phyloP scores from a whole-genome alignment of 92 coral and sea anemone species.

The Zoanthus gigantus region DNA sequence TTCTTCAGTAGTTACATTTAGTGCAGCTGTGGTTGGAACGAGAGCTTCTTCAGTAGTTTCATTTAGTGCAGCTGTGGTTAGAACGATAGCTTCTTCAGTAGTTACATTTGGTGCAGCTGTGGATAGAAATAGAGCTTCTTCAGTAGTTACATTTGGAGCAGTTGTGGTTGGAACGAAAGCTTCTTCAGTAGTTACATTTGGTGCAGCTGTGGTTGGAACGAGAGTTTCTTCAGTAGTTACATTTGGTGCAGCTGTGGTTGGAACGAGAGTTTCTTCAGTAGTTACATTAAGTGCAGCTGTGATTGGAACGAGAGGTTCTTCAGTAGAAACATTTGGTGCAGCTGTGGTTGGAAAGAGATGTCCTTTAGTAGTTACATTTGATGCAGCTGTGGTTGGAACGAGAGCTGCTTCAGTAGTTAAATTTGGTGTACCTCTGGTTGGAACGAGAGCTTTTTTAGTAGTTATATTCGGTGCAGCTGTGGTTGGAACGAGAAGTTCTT shows the following conservation, averaged over 20 bases:
- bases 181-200: background rate
- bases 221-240: too few species aligned
- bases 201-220: background rate
- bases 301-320: background rate
- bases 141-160: background rate
- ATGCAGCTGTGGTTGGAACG: background rate
- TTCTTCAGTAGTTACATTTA: background rate
- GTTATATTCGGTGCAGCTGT: background rate
- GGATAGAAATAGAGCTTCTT: background rate
- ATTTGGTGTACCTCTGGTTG: background rate
- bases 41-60: background rate
- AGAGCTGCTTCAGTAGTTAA: background rate
- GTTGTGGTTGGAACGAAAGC: background rate
- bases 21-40: background rate
- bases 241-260: too few species aligned
- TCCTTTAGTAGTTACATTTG: background rate
- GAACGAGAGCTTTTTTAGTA: background rate
- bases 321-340: background rate
- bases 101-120: background rate
- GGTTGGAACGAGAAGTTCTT: background rate
- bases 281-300: background rate
- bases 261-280: background rate
- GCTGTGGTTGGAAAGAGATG: background rate
- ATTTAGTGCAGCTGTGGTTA: background rate
- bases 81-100: background rate